Percentiles rank a stretch among this genome's conserved stretches.
These are phyloP conservation scores for Tribolium freemani DNA, from an alignment of 2,888 invertebrate genomes.

Conservation along the genomic window DNA sequence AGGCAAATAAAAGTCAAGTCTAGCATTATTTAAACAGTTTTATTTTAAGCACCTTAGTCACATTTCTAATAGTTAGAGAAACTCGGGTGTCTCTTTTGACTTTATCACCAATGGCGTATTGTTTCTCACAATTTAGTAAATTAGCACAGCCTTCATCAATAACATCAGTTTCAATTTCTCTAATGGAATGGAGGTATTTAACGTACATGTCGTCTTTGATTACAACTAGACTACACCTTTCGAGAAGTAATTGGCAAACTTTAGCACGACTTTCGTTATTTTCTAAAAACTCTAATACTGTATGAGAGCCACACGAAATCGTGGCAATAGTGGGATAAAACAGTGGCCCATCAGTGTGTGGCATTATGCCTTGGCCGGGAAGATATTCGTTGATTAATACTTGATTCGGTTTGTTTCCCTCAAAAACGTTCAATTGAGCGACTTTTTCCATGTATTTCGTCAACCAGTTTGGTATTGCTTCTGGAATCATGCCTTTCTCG, in stretches of 20 bases:
- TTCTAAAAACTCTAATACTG: conserved; percentile 87
- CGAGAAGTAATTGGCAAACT: conserved; percentile 84
- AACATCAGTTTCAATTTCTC: conserved; percentile 77
- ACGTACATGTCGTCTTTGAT: conserved; percentile 87
- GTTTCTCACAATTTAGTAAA: conserved; percentile 74
- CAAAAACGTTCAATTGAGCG: conserved; percentile 78
- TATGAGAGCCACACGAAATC: conserved; percentile 91
- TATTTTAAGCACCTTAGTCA: conserved; percentile 87
- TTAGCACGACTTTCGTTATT: conserved; percentile 66
- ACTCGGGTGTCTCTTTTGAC: conserved; percentile 80
- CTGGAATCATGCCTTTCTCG: conserved; percentile 92
- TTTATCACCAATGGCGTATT: conserved; percentile 71
- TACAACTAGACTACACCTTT: conserved; percentile 90
- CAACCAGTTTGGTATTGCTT: conserved; percentile 90
- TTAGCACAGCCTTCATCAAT: conserved; percentile 76
- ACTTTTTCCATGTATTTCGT: conserved; percentile 80
- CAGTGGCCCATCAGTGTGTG: conserved; percentile 95
- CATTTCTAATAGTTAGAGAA: conserved; percentile 93
- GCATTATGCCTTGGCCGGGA: conserved; percentile 96
- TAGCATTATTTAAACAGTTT: conserved; percentile 68
- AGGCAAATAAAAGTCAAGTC: neutral
- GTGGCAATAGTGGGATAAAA: conserved; percentile 95
- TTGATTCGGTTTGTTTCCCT: conserved; percentile 87
- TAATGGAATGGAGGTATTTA: conserved; percentile 89
- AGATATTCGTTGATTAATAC: conserved; percentile 95